Base-by-base conservation (phyloP, 1,140 invertebrate species). In the Pseudomyrmex pallidus region DNA sequence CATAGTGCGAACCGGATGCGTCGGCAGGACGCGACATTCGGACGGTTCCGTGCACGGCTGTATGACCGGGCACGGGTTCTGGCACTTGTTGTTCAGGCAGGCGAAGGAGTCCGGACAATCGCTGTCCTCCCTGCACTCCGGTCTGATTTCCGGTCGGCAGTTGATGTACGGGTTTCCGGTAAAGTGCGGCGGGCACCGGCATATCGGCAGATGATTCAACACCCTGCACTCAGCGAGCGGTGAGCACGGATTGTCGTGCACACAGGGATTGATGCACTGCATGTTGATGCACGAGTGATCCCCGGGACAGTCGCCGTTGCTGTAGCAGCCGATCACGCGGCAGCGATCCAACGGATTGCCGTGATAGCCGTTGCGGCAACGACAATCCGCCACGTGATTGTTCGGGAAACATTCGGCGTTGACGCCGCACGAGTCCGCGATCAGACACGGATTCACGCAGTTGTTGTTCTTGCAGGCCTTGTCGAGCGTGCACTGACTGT, bases 261-360 rank as follows among this genome's bases (percentile, higher is more conserved):
- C 91, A 90, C 98, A 99, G 1, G 98, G 98, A 92, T 98, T 96
- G 15, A 97, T 96, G 93, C 98, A 99, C 88, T 98, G 97, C 68
- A 96, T 96, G 86, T 98, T 98, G 61, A 97, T 96, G 91, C 98
- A 99, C 85, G 97, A 96, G 90, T 97, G 96, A 88, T 98, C 97
- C 50, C 95, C 94, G 1, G 98, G 97, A 94, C 98, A 99, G 83
- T 99, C 98, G 80, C 97, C 97, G 91, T 98, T 98, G 74, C 97
- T 97, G 87, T 96, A 96, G 94, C 98, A 99, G n/a, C 98, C 98
- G 59, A 98, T 96, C 8, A 97, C 95, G 77, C 95, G 95, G 89
- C 98, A 98, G 73, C 96, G 95, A 22, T 96, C 95, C 80, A 96
- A 96, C 2, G 97, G 96, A 94, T 98, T 97, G 56, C 98, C 97